phyloP scores from a whole-genome alignment of 2,797 vertebrate species.

The Amblyraja radiata region DNA sequence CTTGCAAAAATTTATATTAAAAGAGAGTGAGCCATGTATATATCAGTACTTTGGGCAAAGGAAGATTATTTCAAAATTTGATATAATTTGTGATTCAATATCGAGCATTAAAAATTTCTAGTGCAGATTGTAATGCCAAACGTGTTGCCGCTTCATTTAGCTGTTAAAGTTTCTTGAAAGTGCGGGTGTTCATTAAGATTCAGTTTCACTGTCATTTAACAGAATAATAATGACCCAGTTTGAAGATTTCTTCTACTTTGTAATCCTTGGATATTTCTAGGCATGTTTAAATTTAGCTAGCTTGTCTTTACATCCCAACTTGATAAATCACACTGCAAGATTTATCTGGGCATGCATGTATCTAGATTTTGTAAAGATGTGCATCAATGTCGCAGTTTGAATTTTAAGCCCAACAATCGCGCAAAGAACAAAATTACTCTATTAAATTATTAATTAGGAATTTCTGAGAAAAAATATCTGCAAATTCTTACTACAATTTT shows the following conservation, averaged over 20 bases:
- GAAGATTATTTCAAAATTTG: background rate
- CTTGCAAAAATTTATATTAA: background rate
- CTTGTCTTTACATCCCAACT: background rate
- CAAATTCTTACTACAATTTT: background rate
- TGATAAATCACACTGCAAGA: background rate
- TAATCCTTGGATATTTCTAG: background rate
- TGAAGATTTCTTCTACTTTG: background rate
- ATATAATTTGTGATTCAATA: background rate
- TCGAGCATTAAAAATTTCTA: background rate
- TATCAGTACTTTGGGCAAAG: conserved; percentile 32
- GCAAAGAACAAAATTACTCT: background rate
- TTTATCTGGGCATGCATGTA: background rate
- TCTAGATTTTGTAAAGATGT: background rate
- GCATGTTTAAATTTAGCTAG: background rate
- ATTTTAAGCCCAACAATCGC: background rate
- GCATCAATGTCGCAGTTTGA: background rate
- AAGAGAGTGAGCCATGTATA: background rate
- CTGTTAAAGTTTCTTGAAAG: background rate
- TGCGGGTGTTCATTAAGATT: background rate
- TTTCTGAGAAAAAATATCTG: background rate
- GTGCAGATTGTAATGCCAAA: background rate
- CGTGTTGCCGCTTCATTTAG: background rate
- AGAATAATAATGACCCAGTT: background rate
- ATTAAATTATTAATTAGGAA: background rate
- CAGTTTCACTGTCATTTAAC: background rate